A percentile compares a stretch with the other conserved stretches of the same genome.
Conservation (phyloP, 2,888 invertebrate genomes). For the Eilema caniola region DNA sequence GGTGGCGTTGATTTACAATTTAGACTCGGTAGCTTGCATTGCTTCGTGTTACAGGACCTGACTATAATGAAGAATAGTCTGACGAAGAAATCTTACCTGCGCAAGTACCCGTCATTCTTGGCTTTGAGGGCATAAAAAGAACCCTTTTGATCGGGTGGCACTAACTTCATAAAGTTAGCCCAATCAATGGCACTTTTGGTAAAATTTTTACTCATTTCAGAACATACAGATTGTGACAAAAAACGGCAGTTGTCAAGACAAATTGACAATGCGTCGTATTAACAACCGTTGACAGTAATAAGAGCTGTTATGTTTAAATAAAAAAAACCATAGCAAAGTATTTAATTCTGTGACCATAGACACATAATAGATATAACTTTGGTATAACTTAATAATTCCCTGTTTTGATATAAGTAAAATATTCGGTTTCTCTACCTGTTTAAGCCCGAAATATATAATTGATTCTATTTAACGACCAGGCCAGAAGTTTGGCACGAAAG, state of each 20-base stretch:
- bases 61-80: neutral
- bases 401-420: neutral
- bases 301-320: neutral
- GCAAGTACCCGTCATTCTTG: conserved; percentile 72
- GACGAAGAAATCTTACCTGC: conserved; percentile 56
- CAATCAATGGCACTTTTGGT: conserved; percentile 70
- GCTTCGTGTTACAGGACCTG: neutral
- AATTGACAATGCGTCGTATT: neutral
- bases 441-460: neutral
- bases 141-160: conserved; percentile 66
- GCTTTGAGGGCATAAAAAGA: conserved; percentile 73
- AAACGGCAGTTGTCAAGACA: neutral
- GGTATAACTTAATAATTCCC: too few species aligned
- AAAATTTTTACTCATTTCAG: conserved; percentile 70
- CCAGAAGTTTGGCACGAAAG: neutral
- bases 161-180: conserved; percentile 68
- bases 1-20: neutral
- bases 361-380: too few species aligned
- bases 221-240: conserved; percentile 7
- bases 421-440: neutral
- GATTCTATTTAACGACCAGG: neutral
- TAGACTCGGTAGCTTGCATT: neutral
- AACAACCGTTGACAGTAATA: neutral
- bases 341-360: neutral
- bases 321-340: too few species aligned